Evolutionary conservation across 2,113 vertebrate genomes (phyloP).

Genomic region (Forbesichthys agassizii): DNA sequence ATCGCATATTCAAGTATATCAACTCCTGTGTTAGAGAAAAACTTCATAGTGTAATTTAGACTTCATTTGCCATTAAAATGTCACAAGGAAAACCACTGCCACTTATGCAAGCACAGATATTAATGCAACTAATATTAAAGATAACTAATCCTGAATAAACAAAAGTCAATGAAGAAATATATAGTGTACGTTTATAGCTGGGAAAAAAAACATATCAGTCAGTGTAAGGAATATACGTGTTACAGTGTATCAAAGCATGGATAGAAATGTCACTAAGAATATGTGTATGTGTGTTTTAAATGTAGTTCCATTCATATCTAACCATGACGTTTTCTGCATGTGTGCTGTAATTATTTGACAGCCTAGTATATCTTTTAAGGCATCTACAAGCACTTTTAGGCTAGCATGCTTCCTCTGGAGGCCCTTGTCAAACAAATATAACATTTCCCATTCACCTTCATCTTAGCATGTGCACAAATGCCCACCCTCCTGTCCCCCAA

Average conservation of each 20-base stretch:
- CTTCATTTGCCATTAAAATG: constrained; percentile 9
- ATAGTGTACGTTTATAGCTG: neutral
- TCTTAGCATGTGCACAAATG: neutral
- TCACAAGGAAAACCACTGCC: constrained; percentile 26
- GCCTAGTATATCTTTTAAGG: neutral
- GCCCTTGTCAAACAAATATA: neutral
- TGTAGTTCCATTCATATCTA: neutral
- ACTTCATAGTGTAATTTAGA: constrained; percentile 36
- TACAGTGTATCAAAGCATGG: constrained; percentile 25
- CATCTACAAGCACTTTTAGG: neutral
- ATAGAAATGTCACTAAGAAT: constrained; percentile 1
- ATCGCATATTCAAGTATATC: constrained; percentile 56
- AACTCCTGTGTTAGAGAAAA: constrained; percentile 22
- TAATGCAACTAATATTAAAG: neutral
- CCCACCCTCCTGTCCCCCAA: neutral
- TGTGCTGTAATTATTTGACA: neutral
- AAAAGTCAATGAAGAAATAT: too few relatives aligned
- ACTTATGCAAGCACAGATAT: neutral
- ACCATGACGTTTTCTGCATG: neutral
- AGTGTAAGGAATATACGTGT: constrained; percentile 14
- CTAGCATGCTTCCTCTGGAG: neutral
- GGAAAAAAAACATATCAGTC: constrained; percentile 4
- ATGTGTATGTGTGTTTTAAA: neutral
- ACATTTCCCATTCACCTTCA: neutral
- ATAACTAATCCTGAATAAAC: neutral